Percentiles rank a stretch among this genome's conserved stretches.
Conservation (phyloP, 53 echinoderm and acorn worm species). For the Echinometra lucunter region DNA sequence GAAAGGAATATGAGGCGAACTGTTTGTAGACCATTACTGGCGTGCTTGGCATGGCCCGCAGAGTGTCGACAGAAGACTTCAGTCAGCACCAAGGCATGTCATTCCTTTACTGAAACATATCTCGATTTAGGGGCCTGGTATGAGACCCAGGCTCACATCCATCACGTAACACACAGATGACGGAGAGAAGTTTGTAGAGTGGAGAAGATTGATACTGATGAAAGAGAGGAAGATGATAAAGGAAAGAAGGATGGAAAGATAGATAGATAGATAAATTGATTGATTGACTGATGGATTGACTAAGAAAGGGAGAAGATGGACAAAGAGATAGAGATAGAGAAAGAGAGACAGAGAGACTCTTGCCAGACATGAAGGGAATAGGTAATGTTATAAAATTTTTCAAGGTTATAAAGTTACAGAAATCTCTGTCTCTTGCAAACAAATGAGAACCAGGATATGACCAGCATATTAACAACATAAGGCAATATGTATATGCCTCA, state of each 20-base stretch:
- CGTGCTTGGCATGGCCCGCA: conserved; percentile 13
- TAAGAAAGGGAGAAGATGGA: background rate
- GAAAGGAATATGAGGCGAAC: conserved; percentile 40
- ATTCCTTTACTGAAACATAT: conserved; percentile 61
- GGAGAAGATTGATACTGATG: background rate
- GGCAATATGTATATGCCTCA: too few species aligned
- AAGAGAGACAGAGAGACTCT: background rate
- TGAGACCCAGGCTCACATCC: background rate
- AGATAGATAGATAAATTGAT: too few species aligned
- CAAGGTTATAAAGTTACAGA: too few species aligned
- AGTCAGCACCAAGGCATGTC: conserved; percentile 41
- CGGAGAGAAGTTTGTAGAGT: background rate
- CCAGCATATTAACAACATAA: too few species aligned
- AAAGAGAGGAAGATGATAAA: background rate
- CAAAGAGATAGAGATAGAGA: background rate
- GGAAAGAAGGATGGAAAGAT: background rate
- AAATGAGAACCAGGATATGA: too few species aligned
- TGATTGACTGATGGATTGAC: too few species aligned
- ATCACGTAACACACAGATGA: conserved; percentile 31
- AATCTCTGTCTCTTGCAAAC: too few species aligned
- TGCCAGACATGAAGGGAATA: background rate
- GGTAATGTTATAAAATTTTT: too few species aligned
- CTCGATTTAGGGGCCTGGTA: conserved; percentile 43
- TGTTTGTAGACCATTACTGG: conserved; percentile 67
- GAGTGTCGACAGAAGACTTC: conserved; percentile 61